A percentile compares a stretch with the other conserved stretches of the same genome.
These are phyloP conservation scores for Telmatochromis bifrenatus DNA, from an alignment of 2,113 vertebrate genomes.

Conservation along the genomic window DNA sequence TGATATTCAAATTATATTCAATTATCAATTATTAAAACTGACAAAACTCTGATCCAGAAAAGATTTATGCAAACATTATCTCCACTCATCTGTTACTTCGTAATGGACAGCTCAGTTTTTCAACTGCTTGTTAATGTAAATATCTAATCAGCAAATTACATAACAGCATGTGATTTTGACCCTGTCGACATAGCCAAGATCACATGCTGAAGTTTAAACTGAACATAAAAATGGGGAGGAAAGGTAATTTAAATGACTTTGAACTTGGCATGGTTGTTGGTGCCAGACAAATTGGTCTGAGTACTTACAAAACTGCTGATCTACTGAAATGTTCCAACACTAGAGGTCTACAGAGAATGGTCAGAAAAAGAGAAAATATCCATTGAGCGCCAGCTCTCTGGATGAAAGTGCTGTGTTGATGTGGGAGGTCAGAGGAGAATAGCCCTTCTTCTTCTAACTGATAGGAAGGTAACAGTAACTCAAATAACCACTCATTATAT, in stretches of 20 bases:
- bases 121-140: neutral
- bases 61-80: neutral
- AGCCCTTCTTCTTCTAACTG: neutral
- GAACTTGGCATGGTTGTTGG: neutral
- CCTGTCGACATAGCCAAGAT: neutral
- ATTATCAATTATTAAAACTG: neutral
- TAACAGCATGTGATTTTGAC: neutral
- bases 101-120: neutral
- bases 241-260: neutral
- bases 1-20: neutral
- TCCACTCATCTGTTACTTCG: neutral
- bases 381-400: neutral
- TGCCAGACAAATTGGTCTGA: neutral
- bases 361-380: neutral
- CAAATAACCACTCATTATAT: neutral
- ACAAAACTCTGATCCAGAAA: neutral
- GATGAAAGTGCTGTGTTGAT: neutral
- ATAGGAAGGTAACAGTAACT: neutral
- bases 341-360: neutral
- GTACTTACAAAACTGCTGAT: neutral
- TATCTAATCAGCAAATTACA: neutral
- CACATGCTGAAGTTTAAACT: neutral
- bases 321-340: neutral
- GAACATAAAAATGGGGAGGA: neutral
- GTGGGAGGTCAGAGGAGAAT: neutral